A percentile compares a stretch with the other conserved stretches of the same genome.
Evolutionary conservation across 2,888 invertebrate species (phyloP).

Genomic region (Leucophenga maculata): DNA sequence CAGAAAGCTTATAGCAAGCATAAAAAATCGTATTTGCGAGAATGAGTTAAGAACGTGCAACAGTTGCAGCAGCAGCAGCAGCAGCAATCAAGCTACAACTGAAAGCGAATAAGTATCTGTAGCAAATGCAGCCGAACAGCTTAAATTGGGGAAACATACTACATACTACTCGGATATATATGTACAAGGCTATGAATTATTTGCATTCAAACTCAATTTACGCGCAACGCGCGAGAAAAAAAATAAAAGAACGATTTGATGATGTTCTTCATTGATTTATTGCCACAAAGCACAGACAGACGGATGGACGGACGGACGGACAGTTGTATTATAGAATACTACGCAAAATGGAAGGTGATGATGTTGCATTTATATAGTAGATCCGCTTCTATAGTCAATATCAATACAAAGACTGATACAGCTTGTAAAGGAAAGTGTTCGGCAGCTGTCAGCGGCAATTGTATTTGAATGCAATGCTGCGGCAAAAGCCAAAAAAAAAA

Average conservation of each 20-base stretch:
- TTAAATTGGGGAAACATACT: constrained; percentile 4
- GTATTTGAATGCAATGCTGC: constrained; percentile 15
- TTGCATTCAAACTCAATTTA: constrained; percentile 27
- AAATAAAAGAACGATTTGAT: neutral
- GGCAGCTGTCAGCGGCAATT: constrained; percentile 12
- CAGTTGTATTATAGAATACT: no score
- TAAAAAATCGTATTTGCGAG: neutral
- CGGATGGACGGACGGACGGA: no score
- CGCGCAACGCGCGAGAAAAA: neutral
- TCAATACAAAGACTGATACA: neutral
- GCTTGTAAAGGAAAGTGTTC: constrained; percentile 18
- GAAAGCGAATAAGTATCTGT: neutral
- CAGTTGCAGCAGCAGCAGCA: no score
- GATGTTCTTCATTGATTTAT: constrained; percentile 19
- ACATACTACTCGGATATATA: no score
- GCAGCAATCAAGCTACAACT: neutral
- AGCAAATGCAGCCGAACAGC: neutral
- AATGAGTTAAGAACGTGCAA: constrained; percentile 1
- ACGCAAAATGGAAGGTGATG: no score
- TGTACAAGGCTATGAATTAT: constrained; percentile 12
- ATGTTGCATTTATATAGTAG: no score
- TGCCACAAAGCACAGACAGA: neutral
- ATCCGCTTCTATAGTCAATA: no score
- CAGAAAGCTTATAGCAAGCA: neutral
- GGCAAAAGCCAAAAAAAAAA: neutral